These are phyloP conservation scores for Delphinapterus leucas DNA, from an alignment of 2,113 vertebrate species.

Conservation along the genomic window DNA sequence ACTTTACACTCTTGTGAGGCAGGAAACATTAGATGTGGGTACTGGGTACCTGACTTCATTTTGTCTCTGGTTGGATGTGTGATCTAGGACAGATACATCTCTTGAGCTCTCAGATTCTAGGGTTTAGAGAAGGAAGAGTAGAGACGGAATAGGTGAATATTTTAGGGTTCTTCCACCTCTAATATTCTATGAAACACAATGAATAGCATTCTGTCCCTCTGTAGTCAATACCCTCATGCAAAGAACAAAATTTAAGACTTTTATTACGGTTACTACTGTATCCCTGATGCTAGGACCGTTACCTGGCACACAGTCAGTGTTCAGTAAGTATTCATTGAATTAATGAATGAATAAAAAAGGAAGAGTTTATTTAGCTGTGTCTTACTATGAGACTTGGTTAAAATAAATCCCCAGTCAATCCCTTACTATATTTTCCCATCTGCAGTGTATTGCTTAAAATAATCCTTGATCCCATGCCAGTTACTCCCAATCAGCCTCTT, in stretches of 20 bases:
- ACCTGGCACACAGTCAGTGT: not conserved
- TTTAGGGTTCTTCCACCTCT: not conserved
- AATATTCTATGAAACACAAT: not conserved
- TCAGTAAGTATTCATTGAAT: not conserved
- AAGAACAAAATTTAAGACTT: not conserved
- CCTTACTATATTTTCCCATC: not conserved
- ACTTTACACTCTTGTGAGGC: not conserved
- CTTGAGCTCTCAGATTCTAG: not conserved
- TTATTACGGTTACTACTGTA: not conserved
- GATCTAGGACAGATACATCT: not conserved
- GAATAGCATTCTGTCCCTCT: not conserved
- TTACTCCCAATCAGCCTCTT: not conserved
- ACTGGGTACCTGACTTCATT: not conserved
- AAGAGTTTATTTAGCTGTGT: not conserved
- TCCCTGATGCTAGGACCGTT: not conserved
- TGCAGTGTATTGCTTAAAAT: not conserved
- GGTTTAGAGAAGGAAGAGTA: not conserved
- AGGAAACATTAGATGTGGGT: not conserved
- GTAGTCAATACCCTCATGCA: not conserved
- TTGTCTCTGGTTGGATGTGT: not conserved
- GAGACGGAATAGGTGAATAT: not conserved
- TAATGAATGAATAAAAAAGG: not conserved
- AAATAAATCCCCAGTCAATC: not conserved
- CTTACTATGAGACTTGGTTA: not conserved
- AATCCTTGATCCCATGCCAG: not conserved